These are phyloP conservation scores for Eristalis arbustorum DNA, from an alignment of 2,888 invertebrate genomes.

Conservation along the genomic window DNA sequence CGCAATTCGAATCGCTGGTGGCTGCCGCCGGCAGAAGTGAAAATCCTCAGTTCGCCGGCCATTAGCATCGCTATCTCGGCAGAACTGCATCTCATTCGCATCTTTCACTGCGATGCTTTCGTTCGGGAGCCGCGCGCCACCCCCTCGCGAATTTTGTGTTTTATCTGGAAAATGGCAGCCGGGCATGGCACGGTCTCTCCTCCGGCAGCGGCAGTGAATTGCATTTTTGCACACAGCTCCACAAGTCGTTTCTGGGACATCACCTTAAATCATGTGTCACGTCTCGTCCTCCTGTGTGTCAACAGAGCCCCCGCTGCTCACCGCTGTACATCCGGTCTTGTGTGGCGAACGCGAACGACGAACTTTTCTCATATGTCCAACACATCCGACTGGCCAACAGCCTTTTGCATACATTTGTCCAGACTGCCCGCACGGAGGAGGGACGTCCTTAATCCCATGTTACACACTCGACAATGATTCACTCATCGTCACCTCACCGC, in stretches of 20 bases:
- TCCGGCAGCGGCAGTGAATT: too few species aligned
- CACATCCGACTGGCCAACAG: background rate
- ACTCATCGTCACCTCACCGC: constrained; percentile 15
- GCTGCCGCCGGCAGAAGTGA: background rate
- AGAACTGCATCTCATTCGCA: background rate
- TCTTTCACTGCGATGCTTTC: background rate
- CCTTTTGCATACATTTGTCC: background rate
- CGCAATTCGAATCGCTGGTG: background rate
- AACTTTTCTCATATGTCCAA: background rate
- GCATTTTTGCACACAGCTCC: too few species aligned
- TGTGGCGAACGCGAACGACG: background rate
- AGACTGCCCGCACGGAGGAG: background rate
- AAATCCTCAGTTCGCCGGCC: background rate
- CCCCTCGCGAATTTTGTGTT: background rate
- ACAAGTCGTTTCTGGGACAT: background rate
- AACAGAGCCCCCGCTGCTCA: too few species aligned
- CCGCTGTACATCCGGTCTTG: background rate
- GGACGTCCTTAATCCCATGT: constrained; percentile 46
- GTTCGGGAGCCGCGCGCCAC: background rate
- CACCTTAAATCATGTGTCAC: background rate
- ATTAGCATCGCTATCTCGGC: background rate
- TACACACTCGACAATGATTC: constrained; percentile 59
- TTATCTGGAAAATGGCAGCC: background rate
- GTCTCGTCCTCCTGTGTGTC: background rate
- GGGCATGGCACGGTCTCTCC: too few species aligned